Percentiles rank a stretch among this genome's conserved stretches.
Conservation (phyloP, 2,888 invertebrate species). For the Entomobrya proxima region DNA sequence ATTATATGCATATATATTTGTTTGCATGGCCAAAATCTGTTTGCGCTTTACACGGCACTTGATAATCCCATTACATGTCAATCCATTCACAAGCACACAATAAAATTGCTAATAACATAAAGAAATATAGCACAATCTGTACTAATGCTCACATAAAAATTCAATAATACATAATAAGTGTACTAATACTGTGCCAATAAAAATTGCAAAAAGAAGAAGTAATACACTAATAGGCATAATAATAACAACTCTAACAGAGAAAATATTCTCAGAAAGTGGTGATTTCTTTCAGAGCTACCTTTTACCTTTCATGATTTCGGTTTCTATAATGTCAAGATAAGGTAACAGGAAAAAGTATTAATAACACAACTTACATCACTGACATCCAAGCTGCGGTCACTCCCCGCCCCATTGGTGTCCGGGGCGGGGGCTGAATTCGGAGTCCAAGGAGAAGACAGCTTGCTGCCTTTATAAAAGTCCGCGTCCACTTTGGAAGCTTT, state of each 20-base stretch:
- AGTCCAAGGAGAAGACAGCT: constrained; percentile 98
- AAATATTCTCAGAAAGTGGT: no score
- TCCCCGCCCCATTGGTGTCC: constrained; percentile 94
- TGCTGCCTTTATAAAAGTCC: constrained; percentile 81
- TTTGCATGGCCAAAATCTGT: neutral
- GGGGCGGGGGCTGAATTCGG: constrained; percentile 90
- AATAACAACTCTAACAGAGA: no score
- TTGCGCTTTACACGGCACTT: neutral
- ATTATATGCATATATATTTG: neutral
- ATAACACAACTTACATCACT: constrained; percentile 81
- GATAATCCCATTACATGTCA: neutral
- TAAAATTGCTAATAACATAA: no score
- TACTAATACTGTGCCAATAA: no score
- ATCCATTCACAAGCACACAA: neutral
- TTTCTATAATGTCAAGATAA: neutral
- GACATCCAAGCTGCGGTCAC: constrained; percentile 90
- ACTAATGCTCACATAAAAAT: no score
- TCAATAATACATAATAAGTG: no score
- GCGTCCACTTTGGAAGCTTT: constrained; percentile 70
- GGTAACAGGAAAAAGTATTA: constrained; percentile 9
- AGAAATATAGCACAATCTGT: no score
- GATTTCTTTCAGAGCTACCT: neutral
- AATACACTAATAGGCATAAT: no score
- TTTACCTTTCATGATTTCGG: neutral
- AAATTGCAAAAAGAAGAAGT: no score